Evolutionary conservation across 2,797 vertebrate genomes (phyloP), one percentile per base, ranked within the genome.

Genomic region (Spheniscus humboldti): DNA sequence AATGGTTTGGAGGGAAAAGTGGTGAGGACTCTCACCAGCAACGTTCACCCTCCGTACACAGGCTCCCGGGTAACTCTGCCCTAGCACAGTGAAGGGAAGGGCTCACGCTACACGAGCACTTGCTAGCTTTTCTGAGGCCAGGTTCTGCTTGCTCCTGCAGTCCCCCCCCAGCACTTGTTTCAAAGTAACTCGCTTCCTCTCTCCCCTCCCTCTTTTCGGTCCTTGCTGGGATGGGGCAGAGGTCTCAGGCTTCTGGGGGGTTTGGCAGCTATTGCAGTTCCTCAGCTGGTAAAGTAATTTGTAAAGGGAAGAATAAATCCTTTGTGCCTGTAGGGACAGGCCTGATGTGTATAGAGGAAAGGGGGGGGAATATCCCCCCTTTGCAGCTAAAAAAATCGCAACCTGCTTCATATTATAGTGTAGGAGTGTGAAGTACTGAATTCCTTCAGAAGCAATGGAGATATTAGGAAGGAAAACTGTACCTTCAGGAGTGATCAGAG

Each of bases 201-300:
- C 25, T 74, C 27, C 50, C 33, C 27, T 77, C 35, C 23, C 52
- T 85, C 1, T 0, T 73, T 90, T 83, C 76, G 64, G 64, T 23
- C 23, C 88, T 88, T 74, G 41, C 69, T 93, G 88, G 37, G 75
- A 91, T 67, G 71, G 82, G 83, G 74, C 80, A 93, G 91, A 97
- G 86, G 81, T 96, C 88, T 88, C 17, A 4, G 59, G 48, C 78
- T 93, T 94, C 66, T 53, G 48, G 62, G 39, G 41, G 16, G 7
- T 56, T 91, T 96, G 92, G 66, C 84, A 88, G 69, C 33, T 82
- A 67, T 83, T 92, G 45, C 37, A 43, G 63, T 66, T 86, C 53
- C 71, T 95, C 53, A 88, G 72, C 67, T 88, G 92, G 95, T 94
- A 94, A 95, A 96, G 88, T 92, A 85, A 95, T 95, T 93, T 90